Evolutionary conservation across 2,888 invertebrate genomes (phyloP), one percentile per base, ranked within the genome.

Genomic region (Brachyptera risi): DNA sequence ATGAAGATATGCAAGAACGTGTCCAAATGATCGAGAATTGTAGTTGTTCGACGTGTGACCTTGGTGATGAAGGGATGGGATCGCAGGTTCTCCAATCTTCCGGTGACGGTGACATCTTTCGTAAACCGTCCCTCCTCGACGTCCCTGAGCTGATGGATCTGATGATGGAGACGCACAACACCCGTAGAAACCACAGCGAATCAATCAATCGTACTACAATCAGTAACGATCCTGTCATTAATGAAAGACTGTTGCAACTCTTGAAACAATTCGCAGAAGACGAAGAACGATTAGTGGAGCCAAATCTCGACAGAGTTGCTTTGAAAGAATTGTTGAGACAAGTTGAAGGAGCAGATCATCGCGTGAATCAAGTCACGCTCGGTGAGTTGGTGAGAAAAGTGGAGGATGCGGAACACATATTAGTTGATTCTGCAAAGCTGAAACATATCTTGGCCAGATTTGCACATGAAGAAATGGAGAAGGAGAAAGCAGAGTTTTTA

Each of bases 11-110:
- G 69, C 79, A 80, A 61, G 84, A 84, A 71, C 77, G 80, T 21
- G 83, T 86, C 0, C 83, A 86, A 71, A 80, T 85, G 59, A 86
- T 86, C 60, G 80, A 80, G 15, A 84, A 85, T 67, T 86, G 86
- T 68, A 81, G 83, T 15, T 86, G 86, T 70, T 79, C 80, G 62
- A 80, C 83, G 1, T 85, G 85, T 68, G 78, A 79, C 65, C 80
- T 21, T 3, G 60, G 42, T 19, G 56, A 49, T 17, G 49, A 62
- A 13, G n/a, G 21, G 21, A 15, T 21, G 17, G 21, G 60, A 9
- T 9, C 50, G 56, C 19, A 37, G 19, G n/a, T 54, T 13, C 38
- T 60, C 31, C 1, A 58, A 21, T 11, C 56, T 9, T 50, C 64
- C 24, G 58, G 63, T 35, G 64, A 61, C 27, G 66, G 58, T 5